Evolutionary conservation across 1,140 invertebrate genomes (phyloP).

Genomic region (Drosophila asahinai): DNA sequence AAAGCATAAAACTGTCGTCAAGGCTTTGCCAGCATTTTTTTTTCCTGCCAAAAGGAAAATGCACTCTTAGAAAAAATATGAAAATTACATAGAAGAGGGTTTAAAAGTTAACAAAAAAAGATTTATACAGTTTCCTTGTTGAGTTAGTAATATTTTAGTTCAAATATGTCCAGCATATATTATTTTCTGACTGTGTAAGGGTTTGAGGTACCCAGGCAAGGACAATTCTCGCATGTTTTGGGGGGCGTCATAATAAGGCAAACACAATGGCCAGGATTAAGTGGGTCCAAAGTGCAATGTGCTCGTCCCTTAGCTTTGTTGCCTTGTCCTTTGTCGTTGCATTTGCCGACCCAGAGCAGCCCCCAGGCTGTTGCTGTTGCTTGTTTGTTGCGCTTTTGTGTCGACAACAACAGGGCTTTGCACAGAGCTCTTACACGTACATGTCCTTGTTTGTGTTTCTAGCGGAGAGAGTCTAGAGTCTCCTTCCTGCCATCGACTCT

Average conservation of each 20-base stretch:
- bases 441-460: constrained; percentile 58
- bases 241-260: constrained; percentile 70
- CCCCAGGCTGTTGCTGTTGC: constrained; percentile 65
- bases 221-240: constrained; percentile 54
- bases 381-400: constrained; percentile 78
- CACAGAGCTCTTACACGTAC: constrained; percentile 12
- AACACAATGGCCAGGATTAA: constrained; percentile 78
- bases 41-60: neutral
- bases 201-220: constrained; percentile 30
- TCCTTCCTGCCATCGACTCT: constrained; percentile 39
- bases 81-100: neutral
- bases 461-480: constrained; percentile 20
- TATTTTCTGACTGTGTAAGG: constrained; percentile 14
- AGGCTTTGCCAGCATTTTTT: constrained; percentile 40
- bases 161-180: neutral
- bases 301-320: constrained; percentile 30
- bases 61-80: neutral
- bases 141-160: neutral
- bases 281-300: constrained; percentile 70
- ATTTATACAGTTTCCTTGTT: fast-evolving
- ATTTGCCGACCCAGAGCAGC: constrained; percentile 35
- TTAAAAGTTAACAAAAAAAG: neutral
- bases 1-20: constrained; percentile 74
- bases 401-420: constrained; percentile 43
- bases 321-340: constrained; percentile 63